Percentiles rank a stretch among this genome's conserved stretches.
These are phyloP conservation scores for Leptogaster cylindrica DNA, from an alignment of 2,888 invertebrate genomes.

Conservation along the genomic window DNA sequence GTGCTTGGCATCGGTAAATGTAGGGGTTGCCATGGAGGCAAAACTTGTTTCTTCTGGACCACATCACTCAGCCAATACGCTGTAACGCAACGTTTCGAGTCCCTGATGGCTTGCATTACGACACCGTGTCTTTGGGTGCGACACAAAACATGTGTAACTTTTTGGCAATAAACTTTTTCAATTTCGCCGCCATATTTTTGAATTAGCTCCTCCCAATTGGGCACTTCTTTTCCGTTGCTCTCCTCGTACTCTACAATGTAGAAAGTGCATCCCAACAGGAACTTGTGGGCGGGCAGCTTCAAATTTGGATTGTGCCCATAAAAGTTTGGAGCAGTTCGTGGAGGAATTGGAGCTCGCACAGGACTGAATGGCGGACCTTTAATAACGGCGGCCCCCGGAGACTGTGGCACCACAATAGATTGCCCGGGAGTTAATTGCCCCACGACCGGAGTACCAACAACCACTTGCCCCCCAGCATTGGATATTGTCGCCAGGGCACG, in stretches of 20 bases:
- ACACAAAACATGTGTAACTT: constrained; percentile 91
- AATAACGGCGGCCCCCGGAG: constrained; percentile 46
- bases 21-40: constrained; percentile 91
- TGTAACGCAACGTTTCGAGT: constrained; percentile 77
- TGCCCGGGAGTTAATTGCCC: constrained; percentile 53
- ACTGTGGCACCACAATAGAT: constrained; percentile 49
- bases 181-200: constrained; percentile 86
- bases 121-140: constrained; percentile 89
- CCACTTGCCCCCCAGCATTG: constrained; percentile 60
- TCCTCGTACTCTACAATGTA: constrained; percentile 84
- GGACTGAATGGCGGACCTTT: constrained; percentile 61
- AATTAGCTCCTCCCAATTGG: constrained; percentile 75
- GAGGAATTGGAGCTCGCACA: constrained; percentile 64
- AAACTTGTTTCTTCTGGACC: constrained; percentile 80
- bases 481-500: constrained; percentile 66
- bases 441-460: constrained; percentile 51
- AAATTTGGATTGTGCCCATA: constrained; percentile 93
- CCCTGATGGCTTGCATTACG: constrained; percentile 79
- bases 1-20: constrained; percentile 82
- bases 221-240: constrained; percentile 68
- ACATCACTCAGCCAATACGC: constrained; percentile 93
- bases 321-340: constrained; percentile 72
- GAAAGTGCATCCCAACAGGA: constrained; percentile 92
- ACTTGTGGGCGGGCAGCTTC: constrained; percentile 86
- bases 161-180: constrained; percentile 80